These are phyloP conservation scores for Agrochola macilenta DNA, from an alignment of 2,888 invertebrate species.

Conservation along the genomic window DNA sequence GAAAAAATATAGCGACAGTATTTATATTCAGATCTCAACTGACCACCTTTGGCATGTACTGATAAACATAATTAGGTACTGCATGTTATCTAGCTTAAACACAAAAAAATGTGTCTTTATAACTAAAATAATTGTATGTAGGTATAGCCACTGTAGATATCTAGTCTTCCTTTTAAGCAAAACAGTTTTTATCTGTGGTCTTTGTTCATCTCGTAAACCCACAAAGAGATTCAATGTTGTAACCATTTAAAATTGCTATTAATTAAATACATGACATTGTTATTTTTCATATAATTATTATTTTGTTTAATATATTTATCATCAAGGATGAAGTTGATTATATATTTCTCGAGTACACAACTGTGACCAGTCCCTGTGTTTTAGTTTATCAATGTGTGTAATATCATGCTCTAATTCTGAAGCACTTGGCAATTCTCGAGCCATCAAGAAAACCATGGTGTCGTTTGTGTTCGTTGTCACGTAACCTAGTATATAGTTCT, in stretches of 20 bases:
- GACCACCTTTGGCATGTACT: constrained; percentile 9
- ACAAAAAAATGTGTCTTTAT: no score
- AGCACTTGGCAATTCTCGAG: constrained; percentile 26
- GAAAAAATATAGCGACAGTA: not conserved
- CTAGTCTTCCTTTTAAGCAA: not conserved
- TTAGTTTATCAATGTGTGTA: constrained; percentile 27
- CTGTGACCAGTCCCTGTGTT: constrained; percentile 23
- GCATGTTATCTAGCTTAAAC: not conserved
- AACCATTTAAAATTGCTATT: no score
- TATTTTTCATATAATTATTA: no score
- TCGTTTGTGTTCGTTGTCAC: not conserved
- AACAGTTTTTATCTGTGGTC: no score
- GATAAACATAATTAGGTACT: not conserved
- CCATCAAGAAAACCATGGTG: constrained; percentile 25
- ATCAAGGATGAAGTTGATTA: constrained; percentile 16
- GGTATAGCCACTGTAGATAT: not conserved
- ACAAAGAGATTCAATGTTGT: not conserved
- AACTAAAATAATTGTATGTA: not conserved
- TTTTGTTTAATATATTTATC: not conserved
- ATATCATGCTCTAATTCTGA: constrained; percentile 31
- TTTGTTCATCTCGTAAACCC: not conserved
- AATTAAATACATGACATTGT: not conserved
- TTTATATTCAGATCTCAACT: not conserved
- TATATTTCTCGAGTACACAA: constrained; percentile 40
- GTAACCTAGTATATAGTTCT: constrained; percentile 29